Percentiles rank a stretch among this genome's conserved stretches.
These are phyloP conservation scores for Phymatocera aterrima DNA, from an alignment of 2,888 invertebrate species.

Conservation along the genomic window DNA sequence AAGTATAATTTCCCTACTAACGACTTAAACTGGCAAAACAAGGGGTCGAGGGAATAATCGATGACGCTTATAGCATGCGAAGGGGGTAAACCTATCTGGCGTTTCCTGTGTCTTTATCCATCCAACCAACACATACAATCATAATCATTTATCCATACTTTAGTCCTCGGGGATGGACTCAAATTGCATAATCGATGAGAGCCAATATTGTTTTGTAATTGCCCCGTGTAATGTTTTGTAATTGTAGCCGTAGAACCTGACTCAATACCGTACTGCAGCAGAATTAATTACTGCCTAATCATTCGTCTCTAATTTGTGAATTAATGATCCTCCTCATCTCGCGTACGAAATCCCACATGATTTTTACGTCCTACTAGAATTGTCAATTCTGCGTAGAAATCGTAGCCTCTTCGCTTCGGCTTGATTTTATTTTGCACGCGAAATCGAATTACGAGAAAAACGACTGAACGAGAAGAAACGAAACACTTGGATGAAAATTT, in stretches of 20 bases:
- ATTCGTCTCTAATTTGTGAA: no score
- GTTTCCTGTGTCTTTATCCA: background rate
- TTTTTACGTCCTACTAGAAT: no score
- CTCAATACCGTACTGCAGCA: no score
- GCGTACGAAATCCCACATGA: no score
- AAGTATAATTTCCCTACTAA: constrained; percentile 38
- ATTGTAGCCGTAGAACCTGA: background rate
- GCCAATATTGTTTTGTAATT: constrained; percentile 4
- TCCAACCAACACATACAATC: background rate
- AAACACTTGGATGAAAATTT: constrained; percentile 25
- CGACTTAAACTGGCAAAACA: constrained; percentile 52
- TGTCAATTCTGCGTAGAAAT: no score
- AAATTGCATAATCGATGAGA: background rate
- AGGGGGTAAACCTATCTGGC: background rate
- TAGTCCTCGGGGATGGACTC: background rate
- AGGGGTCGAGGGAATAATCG: constrained; percentile 65
- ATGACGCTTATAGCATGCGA: constrained; percentile 57
- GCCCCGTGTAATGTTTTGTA: no score
- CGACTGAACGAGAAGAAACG: background rate
- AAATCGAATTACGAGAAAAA: background rate
- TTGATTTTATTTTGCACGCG: no score
- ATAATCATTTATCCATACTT: background rate
- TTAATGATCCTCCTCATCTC: no score
- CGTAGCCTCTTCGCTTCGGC: no score
- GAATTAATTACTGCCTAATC: no score